Conservation (phyloP, 2,888 invertebrate genomes). For the Ceramica pisi region DNA sequence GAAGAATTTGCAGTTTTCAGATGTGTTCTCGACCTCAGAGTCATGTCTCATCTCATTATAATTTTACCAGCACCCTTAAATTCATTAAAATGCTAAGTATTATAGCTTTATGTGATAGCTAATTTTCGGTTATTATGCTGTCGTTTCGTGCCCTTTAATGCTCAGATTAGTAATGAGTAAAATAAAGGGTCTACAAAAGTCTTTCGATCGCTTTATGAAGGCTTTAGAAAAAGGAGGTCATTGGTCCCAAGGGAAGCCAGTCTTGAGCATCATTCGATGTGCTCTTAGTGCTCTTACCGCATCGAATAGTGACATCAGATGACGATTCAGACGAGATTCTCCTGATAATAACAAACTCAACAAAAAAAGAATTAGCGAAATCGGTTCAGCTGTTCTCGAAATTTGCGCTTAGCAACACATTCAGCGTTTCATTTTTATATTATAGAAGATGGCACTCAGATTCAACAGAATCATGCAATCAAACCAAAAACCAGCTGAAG, state of each 20-base stretch:
- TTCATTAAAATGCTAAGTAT: background rate
- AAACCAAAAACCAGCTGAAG: conserved; percentile 25
- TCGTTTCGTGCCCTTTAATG: background rate
- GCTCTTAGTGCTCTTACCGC: conserved; percentile 37
- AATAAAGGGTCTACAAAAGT: background rate
- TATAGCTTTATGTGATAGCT: too few relatives aligned
- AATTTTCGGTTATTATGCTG: background rate
- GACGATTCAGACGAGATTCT: too few relatives aligned
- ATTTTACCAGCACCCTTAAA: background rate
- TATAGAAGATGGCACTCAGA: background rate
- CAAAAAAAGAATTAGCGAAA: too few relatives aligned
- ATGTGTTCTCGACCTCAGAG: background rate
- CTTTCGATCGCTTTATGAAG: conserved; percentile 1
- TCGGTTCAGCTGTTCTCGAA: too few relatives aligned
- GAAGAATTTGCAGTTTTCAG: background rate
- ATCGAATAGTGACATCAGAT: conserved; percentile 17
- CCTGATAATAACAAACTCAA: too few relatives aligned
- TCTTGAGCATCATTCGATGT: conserved; percentile 35
- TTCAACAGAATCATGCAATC: conserved; percentile 13
- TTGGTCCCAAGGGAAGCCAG: conserved; percentile 44
- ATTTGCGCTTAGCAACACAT: too few relatives aligned
- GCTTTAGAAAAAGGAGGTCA: conserved; percentile 41
- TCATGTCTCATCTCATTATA: background rate
- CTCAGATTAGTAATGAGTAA: background rate
- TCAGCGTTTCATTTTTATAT: too few relatives aligned